phyloP scores from a whole-genome alignment of 2,797 vertebrate genomes.

The Amblyraja radiata region DNA sequence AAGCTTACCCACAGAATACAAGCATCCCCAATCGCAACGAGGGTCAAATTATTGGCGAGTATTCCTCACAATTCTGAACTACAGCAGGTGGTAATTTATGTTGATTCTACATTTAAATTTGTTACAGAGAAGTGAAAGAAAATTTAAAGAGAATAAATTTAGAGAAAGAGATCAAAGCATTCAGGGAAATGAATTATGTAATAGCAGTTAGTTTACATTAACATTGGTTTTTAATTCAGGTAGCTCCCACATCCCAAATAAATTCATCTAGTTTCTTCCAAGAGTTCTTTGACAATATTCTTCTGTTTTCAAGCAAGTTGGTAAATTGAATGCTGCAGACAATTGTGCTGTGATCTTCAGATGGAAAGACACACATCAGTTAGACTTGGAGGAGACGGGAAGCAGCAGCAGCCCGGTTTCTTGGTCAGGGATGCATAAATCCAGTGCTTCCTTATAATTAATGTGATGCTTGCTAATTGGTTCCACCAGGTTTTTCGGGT shows the following conservation, averaged over 20 bases:
- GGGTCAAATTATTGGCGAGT: not conserved
- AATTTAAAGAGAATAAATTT: not conserved
- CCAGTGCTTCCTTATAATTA: conserved; percentile 36
- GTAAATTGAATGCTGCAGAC: not conserved
- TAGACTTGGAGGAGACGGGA: not conserved
- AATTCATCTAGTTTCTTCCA: not conserved
- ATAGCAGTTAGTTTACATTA: not conserved
- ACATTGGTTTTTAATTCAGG: conserved; percentile 5
- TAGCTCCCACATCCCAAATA: conserved; percentile 1
- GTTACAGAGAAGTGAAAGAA: not conserved
- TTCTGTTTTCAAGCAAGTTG: not conserved
- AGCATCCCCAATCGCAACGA: not conserved
- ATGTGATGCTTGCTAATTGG: conserved; percentile 7
- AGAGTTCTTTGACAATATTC: not conserved
- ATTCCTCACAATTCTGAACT: not conserved
- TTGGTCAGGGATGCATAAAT: not conserved
- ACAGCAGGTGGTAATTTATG: not conserved
- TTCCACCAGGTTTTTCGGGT: conserved; percentile 33
- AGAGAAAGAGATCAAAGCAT: no score
- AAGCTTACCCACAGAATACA: no score
- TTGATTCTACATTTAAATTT: not conserved
- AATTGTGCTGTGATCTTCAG: not conserved
- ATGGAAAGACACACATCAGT: not conserved
- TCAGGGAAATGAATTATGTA: not conserved
- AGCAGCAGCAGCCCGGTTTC: conserved; percentile 16